Evolutionary conservation across 2,797 vertebrate species (phyloP).

Genomic region (Calcarius lapponicus): DNA sequence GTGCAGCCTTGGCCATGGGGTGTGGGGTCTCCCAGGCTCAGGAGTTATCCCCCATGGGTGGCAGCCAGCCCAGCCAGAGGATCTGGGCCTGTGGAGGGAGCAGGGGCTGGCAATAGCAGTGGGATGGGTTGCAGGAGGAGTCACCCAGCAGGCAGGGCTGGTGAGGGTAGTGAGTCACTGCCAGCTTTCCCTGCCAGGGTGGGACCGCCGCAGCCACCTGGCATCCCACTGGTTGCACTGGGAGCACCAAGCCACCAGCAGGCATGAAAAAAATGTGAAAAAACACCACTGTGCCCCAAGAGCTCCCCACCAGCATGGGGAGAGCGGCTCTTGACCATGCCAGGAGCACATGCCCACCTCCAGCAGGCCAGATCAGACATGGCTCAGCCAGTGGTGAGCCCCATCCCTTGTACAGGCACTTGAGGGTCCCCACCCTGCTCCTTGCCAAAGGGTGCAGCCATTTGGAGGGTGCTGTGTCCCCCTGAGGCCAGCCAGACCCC

Average conservation of each 20-base stretch:
- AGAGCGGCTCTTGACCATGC: neutral
- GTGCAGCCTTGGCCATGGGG: neutral
- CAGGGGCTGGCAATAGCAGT: neutral
- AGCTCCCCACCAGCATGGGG: rapidly evolving
- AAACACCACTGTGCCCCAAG: neutral
- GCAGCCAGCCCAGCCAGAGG: neutral
- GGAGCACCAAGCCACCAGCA: neutral
- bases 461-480: neutral
- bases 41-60: rapidly evolving
- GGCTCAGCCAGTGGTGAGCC: neutral
- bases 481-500: neutral
- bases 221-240: rapidly evolving
- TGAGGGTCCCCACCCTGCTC: neutral
- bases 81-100: rapidly evolving
- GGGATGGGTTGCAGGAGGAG: neutral
- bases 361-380: neutral
- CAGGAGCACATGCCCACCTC: neutral
- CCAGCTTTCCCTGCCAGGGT: constrained; percentile 20
- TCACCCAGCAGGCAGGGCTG: neutral
- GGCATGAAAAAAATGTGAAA: neutral
- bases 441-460: neutral
- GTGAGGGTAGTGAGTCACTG: neutral
- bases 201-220: rapidly evolving
- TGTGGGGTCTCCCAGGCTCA: neutral
- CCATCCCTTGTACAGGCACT: neutral